Evolutionary conservation across 2,797 vertebrate genomes (phyloP), one percentile per base, ranked within the genome.

Genomic region (Xerus rutilus): DNA sequence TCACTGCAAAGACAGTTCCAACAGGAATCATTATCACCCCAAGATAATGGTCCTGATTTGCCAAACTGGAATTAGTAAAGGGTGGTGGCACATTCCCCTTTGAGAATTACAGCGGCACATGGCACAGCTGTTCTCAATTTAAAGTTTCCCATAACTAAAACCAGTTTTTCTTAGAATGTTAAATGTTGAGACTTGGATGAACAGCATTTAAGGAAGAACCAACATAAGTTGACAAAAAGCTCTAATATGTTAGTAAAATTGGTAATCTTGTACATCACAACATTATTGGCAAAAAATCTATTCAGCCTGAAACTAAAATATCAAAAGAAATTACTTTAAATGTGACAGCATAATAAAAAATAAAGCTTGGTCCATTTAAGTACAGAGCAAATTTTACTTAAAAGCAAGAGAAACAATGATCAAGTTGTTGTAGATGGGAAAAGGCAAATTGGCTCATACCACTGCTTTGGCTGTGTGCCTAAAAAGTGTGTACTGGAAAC

Each of bases 311-410:
- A 91, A 93, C 82, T 85, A 32, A 83, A 77, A 45, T 7, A 35
- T 85, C 35, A 62, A n/a, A 94, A 49, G 7, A 18, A 83, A 89
- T 39, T n/a, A 77, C 45, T 82, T 91, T 30, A 86, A 86, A 47
- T 47, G 18, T 18, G 6, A 65, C 23, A 11, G 25, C 4, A 5
- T 14, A 59, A 59, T 2, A 87, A 76, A 93, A 91, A 94, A 69
- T 45, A 79, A 85, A 76, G 13, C 21, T 62, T 49, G 13, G 4
- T 23, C 62, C 11, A 49, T 77, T n/a, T 54, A 15, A 79, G n/a
- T 57, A 9, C 5, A n/a, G 25, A 54, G 20, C 0, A 91, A 79
- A 52, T 79, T n/a, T 74, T 45, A 59, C 17, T 77, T 86, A 52
- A 91, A 70, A 95, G n/a, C 28, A 76, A n/a, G 14, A 89, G 9